Base-by-base conservation (phyloP, 2,797 vertebrate species). In the Erpetoichthys calabaricus region DNA sequence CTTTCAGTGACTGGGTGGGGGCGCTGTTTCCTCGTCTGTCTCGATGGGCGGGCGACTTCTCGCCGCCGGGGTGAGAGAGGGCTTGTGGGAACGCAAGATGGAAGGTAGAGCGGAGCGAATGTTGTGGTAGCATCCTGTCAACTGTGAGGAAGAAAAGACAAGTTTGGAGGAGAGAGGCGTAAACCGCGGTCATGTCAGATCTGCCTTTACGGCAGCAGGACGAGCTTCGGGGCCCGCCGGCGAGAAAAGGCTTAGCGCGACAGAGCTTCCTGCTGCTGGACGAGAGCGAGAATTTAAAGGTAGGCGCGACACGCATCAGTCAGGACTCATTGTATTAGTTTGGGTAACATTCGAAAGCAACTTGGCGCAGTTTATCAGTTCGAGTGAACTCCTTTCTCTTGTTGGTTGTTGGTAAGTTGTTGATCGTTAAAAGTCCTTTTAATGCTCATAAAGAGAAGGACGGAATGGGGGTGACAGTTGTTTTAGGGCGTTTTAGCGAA, bases 251-350 rank as follows among this genome's bases (percentile, higher is more conserved):
- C 47, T 0, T 64, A 44, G 7, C 62, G 49, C 3, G 63, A 43
- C 51, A 64, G 56, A 86, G 84, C 71, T 87, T 87, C 62, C 80
- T 88, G 44, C 51, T 87, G 57, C 81, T 88, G 60, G 79, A 86
- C 45, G 84, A 86, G 55, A 84, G 85, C 4, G 84, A 89, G 74
- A 81, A 73, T 64, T 75, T 88, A 57, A 73, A 85, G 85, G 86
- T 88, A 75, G 73, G 66, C 49, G 25, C 7, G 47, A 50, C 8
- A 8, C 3, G 25, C 25, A 25, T 25, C 25, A 25, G 25, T 25
- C 25, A 42, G 41, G 9, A 4, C 8, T n/a, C 5, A 42, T 42
- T 1, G 8, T 25, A 1, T 7, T 5, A 3, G 44, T n/a, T 49
- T 49, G 10, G 7, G 5, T 3, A 4, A 3, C 10, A 2, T 3